These are phyloP conservation scores for Dermatemys mawii DNA, from an alignment of 2,113 vertebrate species.

Conservation along the genomic window DNA sequence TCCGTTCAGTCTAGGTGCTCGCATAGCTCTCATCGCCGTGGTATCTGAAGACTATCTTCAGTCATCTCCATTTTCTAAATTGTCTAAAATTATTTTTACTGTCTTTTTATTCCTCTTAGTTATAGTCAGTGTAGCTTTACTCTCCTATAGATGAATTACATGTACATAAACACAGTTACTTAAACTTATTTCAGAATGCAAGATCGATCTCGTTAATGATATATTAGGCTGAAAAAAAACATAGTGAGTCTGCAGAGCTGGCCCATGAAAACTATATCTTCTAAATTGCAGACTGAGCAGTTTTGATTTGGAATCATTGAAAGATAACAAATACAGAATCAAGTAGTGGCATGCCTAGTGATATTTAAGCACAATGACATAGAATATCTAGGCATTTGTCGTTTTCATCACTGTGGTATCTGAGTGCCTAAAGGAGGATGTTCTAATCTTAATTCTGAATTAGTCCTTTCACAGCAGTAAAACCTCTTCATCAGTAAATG, in stretches of 20 bases:
- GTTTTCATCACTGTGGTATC: background rate
- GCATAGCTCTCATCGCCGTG: background rate
- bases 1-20: background rate
- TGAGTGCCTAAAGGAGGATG: background rate
- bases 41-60: background rate
- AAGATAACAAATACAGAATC: background rate
- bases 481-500: background rate
- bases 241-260: background rate
- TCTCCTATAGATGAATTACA: background rate
- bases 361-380: background rate
- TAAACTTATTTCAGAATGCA: background rate
- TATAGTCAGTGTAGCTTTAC: background rate
- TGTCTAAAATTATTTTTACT: background rate
- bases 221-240: background rate
- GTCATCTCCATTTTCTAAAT: background rate
- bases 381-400: background rate
- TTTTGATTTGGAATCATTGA: background rate
- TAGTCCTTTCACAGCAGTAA: fast-evolving
- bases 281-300: background rate
- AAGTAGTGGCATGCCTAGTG: background rate
- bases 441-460: background rate
- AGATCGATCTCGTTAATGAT: background rate
- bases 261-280: background rate
- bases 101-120: background rate
- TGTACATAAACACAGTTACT: background rate